These are phyloP conservation scores for Lithophane semibrunnea DNA, from an alignment of 2,888 invertebrate genomes.

Conservation along the genomic window DNA sequence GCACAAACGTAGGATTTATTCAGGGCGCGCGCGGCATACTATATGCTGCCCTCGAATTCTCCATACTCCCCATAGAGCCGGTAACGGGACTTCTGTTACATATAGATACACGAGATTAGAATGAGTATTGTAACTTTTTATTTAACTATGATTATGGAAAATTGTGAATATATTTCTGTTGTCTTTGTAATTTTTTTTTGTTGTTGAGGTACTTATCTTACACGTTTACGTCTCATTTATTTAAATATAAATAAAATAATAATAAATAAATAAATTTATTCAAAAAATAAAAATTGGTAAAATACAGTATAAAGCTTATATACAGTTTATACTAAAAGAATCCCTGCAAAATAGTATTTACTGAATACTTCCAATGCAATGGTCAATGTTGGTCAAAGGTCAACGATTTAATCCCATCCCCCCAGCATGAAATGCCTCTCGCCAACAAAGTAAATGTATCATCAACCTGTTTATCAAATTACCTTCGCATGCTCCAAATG, in stretches of 20 bases:
- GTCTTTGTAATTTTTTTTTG: slow-evolving; percentile 12
- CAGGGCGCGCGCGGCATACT: slow-evolving; percentile 73
- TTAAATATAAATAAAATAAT: no score
- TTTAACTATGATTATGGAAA: slow-evolving; percentile 23
- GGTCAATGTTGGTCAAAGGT: neutral
- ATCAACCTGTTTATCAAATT: slow-evolving; percentile 36
- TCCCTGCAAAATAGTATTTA: neutral
- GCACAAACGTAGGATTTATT: slow-evolving; percentile 65
- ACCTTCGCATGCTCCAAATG: slow-evolving; percentile 13
- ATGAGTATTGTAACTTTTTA: slow-evolving; percentile 3
- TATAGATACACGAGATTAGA: slow-evolving; percentile 17
- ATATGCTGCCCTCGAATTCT: slow-evolving; percentile 61
- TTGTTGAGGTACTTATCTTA: no score
- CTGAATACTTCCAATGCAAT: neutral
- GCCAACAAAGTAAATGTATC: neutral
- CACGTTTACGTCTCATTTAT: neutral
- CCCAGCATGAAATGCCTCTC: neutral
- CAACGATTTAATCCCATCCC: neutral
- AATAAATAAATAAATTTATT: no score
- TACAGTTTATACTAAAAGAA: neutral
- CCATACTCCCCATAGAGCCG: slow-evolving; percentile 49
- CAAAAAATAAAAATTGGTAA: no score
- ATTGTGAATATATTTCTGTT: neutral
- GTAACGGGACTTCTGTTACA: slow-evolving; percentile 57
- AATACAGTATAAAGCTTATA: no score